These are phyloP conservation scores for Pterostichus niger DNA, from an alignment of 2,888 invertebrate species.

Conservation along the genomic window DNA sequence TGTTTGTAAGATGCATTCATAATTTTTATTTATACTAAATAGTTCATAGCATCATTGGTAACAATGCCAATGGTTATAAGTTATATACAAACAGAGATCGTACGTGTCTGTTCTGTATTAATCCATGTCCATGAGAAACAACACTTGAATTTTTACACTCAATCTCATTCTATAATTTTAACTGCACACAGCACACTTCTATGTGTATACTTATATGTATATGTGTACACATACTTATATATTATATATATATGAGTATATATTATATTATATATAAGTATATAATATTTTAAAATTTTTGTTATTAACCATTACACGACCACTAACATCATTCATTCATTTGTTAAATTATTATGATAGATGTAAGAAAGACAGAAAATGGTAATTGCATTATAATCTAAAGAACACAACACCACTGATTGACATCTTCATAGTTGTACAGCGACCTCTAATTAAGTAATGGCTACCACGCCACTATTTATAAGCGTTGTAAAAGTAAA, in stretches of 20 bases:
- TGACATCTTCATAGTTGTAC: constrained; percentile 43
- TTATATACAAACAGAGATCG: constrained; percentile 39
- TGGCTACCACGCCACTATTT: constrained; percentile 5
- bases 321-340: constrained; percentile 42
- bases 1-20: constrained; percentile 35
- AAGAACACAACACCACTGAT: constrained; percentile 31
- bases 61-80: constrained; percentile 9
- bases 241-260: constrained; percentile 7
- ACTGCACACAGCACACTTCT: constrained; percentile 51
- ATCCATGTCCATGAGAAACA: constrained; percentile 22
- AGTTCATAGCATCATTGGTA: constrained; percentile 19
- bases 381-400: constrained; percentile 29
- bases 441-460: constrained; percentile 45
- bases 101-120: constrained; percentile 30
- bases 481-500: background rate
- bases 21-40: constrained; percentile 9
- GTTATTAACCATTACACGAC: constrained; percentile 37
- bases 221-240: constrained; percentile 56
- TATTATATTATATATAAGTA: constrained; percentile 3
- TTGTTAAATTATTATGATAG: constrained; percentile 46
- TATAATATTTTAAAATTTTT: constrained; percentile 11
- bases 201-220: constrained; percentile 54
- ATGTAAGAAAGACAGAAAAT: constrained; percentile 46
- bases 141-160: constrained; percentile 39
- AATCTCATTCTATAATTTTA: constrained; percentile 40